Conservation (phyloP, 2,113 vertebrate species). For the Pedetes capensis region DNA sequence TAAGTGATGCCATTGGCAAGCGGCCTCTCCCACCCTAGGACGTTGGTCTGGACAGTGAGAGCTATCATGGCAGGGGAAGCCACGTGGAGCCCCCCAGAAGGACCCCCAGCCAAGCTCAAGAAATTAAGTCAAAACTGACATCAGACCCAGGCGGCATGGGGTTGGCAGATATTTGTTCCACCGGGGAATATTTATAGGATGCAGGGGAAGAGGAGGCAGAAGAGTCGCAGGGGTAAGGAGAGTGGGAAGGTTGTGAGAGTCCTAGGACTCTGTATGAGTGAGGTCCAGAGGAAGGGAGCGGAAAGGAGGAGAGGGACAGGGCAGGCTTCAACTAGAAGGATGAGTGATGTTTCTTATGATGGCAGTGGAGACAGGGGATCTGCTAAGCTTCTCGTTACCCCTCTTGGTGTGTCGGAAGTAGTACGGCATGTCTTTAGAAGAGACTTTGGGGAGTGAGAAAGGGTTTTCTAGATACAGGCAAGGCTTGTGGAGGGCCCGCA, state of each 20-base stretch:
- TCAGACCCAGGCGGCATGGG: rapidly evolving
- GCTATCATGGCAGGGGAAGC: neutral
- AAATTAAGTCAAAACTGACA: neutral
- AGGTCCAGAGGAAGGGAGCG: neutral
- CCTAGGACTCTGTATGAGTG: neutral
- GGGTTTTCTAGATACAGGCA: neutral
- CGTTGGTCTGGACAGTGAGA: neutral
- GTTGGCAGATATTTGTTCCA: neutral
- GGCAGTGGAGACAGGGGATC: neutral
- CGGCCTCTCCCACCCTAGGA: neutral
- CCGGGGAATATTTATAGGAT: neutral
- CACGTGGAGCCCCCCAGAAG: neutral
- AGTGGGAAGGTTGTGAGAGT: neutral
- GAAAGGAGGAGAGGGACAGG: neutral
- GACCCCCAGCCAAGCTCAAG: neutral
- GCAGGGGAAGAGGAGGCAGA: neutral
- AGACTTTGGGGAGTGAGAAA: neutral
- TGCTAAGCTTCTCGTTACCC: neutral
- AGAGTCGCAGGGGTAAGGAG: neutral
- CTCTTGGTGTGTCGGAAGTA: neutral
- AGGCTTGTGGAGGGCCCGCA: neutral
- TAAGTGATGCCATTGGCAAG: neutral
- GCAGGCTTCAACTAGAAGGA: neutral
- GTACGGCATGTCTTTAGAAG: neutral
- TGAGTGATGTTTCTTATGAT: too few species aligned